Conservation (phyloP, 2,888 invertebrate species). For the Ditula angustiorana region DNA sequence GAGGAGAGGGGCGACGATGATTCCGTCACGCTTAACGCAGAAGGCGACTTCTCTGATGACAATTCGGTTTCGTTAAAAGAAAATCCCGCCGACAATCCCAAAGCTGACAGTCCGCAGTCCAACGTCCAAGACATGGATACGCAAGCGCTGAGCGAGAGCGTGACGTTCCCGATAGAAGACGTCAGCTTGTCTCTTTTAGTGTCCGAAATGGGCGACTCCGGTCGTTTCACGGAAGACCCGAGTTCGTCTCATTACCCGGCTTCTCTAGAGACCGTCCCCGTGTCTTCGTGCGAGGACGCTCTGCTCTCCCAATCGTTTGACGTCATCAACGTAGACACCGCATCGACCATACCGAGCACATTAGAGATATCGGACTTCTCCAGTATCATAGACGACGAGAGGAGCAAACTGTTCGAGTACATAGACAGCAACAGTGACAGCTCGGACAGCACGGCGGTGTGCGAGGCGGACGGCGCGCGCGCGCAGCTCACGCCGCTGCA, state of each 20-base stretch:
- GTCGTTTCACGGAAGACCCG: slow-evolving; percentile 76
- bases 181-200: slow-evolving; percentile 64
- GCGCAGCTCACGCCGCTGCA: slow-evolving; percentile 49
- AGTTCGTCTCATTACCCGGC: slow-evolving; percentile 61
- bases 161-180: slow-evolving; percentile 59
- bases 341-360: slow-evolving; percentile 46
- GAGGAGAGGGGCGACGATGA: slow-evolving; percentile 65
- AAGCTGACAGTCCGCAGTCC: slow-evolving; percentile 48
- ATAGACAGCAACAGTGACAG: slow-evolving; percentile 73
- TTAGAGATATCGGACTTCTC: slow-evolving; percentile 52
- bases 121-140: slow-evolving; percentile 52
- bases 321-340: slow-evolving; percentile 63
- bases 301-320: slow-evolving; percentile 73
- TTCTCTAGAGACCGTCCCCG: slow-evolving; percentile 56
- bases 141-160: slow-evolving; percentile 57
- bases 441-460: slow-evolving; percentile 73
- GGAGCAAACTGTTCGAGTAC: slow-evolving; percentile 64
- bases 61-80: slow-evolving; percentile 65
- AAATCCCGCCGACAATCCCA: slow-evolving; percentile 44
- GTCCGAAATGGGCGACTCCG: slow-evolving; percentile 75
- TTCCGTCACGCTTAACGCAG: slow-evolving; percentile 74
- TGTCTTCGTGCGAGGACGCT: slow-evolving; percentile 68
- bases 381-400: slow-evolving; percentile 46
- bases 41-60: slow-evolving; percentile 73
- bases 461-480: slow-evolving; percentile 58